Conservation (phyloP, 2,113 vertebrate species). For the Sceloporus undulatus region DNA sequence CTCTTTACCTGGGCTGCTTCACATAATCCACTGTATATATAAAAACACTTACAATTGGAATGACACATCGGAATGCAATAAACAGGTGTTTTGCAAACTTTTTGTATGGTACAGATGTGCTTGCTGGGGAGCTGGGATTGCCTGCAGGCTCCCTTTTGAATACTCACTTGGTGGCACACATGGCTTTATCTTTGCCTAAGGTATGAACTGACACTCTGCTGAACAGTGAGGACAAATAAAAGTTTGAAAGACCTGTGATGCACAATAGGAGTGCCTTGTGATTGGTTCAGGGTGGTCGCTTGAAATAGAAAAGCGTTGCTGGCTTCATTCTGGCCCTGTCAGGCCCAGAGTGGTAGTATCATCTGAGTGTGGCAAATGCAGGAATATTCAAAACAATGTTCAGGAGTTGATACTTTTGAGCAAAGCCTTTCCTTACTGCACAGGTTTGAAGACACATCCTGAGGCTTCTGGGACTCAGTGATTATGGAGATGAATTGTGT, state of each 20-base stretch:
- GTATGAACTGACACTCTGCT: neutral
- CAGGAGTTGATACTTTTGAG: neutral
- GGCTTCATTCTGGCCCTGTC: neutral
- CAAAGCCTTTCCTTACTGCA: neutral
- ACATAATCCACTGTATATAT: too few relatives aligned
- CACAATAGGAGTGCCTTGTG: neutral
- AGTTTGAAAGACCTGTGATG: neutral
- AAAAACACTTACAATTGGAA: neutral
- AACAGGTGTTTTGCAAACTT: neutral
- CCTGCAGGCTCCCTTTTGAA: neutral
- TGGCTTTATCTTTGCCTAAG: conserved; percentile 2
- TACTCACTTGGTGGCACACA: neutral
- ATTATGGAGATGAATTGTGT: too few relatives aligned
- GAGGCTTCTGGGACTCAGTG: too few relatives aligned
- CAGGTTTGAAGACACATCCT: neutral
- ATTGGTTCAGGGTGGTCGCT: neutral
- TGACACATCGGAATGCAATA: neutral
- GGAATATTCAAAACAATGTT: neutral
- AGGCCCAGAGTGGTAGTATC: neutral
- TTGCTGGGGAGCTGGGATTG: neutral
- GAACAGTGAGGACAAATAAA: neutral
- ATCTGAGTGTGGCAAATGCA: neutral
- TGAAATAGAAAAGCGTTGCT: neutral
- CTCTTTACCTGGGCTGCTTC: neutral
- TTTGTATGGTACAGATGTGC: too few relatives aligned